These are phyloP conservation scores for Terrapene triunguis DNA, from an alignment of 2,113 vertebrate genomes.

Conservation along the genomic window DNA sequence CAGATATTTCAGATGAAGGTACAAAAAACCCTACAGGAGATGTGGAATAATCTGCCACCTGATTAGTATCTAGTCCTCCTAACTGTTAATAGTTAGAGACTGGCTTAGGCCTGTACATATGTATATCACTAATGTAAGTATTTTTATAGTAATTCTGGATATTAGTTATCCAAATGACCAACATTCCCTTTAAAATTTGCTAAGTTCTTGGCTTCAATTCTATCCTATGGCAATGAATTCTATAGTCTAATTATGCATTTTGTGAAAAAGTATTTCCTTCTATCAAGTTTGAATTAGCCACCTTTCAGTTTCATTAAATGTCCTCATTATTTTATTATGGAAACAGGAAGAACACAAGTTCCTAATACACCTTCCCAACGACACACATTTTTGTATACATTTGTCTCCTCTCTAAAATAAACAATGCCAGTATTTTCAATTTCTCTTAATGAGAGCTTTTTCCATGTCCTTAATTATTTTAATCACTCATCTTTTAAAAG, in stretches of 20 bases:
- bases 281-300: neutral
- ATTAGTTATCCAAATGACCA: neutral
- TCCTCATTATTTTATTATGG: neutral
- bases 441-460: neutral
- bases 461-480: neutral
- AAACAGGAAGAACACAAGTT: neutral
- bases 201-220: neutral
- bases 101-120: neutral
- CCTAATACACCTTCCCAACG: neutral
- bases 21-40: neutral
- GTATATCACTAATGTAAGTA: neutral
- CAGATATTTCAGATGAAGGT: fast-evolving
- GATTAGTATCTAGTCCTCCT: neutral
- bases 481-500: neutral
- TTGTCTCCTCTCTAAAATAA: neutral
- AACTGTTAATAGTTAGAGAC: neutral
- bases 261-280: neutral
- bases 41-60: neutral
- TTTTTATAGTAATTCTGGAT: neutral
- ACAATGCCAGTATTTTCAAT: fast-evolving
- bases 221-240: neutral
- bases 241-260: neutral
- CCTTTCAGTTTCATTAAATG: neutral
- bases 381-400: neutral
- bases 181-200: neutral